phyloP scores from a whole-genome alignment of 2,888 invertebrate species.

The Lasioglossum malachurum region DNA sequence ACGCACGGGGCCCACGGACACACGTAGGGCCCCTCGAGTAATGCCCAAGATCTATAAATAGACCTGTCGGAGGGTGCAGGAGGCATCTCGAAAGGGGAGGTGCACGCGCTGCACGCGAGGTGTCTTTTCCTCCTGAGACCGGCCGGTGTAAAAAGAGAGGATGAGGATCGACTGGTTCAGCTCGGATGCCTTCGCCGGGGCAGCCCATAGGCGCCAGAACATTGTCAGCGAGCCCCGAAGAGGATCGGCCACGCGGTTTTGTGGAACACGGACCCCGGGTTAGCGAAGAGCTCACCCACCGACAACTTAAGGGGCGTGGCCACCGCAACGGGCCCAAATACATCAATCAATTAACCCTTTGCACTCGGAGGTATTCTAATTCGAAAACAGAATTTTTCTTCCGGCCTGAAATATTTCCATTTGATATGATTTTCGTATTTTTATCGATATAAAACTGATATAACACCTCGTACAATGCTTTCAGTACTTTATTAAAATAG shows the following conservation, averaged over 20 bases:
- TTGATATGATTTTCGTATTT: too few species aligned
- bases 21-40: constrained; percentile 68
- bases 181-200: constrained; percentile 71
- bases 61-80: constrained; percentile 65
- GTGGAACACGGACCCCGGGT: not conserved
- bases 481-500: too few species aligned
- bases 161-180: constrained; percentile 72
- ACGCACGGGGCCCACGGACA: constrained; percentile 40
- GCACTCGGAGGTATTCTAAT: too few species aligned
- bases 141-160: constrained; percentile 56
- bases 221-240: constrained; percentile 29
- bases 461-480: too few species aligned
- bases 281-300: not conserved
- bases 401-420: too few species aligned
- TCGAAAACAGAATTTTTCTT: too few species aligned
- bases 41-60: constrained; percentile 75
- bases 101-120: constrained; percentile 71
- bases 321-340: not conserved
- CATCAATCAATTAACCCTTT: too few species aligned
- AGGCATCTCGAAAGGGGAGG: constrained; percentile 58
- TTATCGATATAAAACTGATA: too few species aligned
- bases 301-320: constrained; percentile 50
- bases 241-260: constrained; percentile 23
- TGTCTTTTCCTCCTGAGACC: constrained; percentile 58
- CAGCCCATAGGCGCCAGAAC: constrained; percentile 63